Evolutionary conservation across 2,113 vertebrate species (phyloP).

Genomic region (Laterallus jamaicensis): DNA sequence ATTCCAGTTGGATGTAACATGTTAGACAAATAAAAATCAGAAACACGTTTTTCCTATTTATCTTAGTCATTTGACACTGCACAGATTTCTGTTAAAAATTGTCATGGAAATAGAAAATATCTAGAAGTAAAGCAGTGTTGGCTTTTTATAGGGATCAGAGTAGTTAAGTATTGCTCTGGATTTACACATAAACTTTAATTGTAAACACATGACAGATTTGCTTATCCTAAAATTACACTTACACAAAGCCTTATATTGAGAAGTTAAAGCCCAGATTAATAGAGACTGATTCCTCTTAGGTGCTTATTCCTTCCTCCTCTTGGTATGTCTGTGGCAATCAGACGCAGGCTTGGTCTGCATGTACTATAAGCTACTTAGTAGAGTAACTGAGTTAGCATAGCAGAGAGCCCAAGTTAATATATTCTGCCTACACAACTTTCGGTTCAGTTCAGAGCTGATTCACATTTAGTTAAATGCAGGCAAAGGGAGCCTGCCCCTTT

Average conservation of each 20-base stretch:
- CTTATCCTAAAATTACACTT: neutral
- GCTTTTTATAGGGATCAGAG: neutral
- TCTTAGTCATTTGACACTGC: neutral
- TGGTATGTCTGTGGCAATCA: neutral
- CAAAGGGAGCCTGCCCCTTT: neutral
- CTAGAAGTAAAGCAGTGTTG: neutral
- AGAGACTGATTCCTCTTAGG: neutral
- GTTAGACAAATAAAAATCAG: neutral
- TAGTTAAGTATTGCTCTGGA: neutral
- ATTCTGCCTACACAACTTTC: neutral
- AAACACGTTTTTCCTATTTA: neutral
- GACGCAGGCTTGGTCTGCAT: neutral
- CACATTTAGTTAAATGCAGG: neutral
- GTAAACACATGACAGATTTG: neutral
- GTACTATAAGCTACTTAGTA: neutral
- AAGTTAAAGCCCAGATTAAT: neutral
- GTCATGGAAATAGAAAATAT: neutral
- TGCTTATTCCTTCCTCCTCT: neutral
- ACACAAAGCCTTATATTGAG: neutral
- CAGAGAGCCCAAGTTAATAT: neutral
- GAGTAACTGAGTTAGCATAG: neutral
- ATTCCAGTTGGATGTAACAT: neutral
- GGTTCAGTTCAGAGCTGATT: neutral
- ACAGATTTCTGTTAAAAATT: neutral
- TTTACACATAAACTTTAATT: neutral